phyloP scores from a whole-genome alignment of 2,888 invertebrate genomes.

The Acrobasis consociella region DNA sequence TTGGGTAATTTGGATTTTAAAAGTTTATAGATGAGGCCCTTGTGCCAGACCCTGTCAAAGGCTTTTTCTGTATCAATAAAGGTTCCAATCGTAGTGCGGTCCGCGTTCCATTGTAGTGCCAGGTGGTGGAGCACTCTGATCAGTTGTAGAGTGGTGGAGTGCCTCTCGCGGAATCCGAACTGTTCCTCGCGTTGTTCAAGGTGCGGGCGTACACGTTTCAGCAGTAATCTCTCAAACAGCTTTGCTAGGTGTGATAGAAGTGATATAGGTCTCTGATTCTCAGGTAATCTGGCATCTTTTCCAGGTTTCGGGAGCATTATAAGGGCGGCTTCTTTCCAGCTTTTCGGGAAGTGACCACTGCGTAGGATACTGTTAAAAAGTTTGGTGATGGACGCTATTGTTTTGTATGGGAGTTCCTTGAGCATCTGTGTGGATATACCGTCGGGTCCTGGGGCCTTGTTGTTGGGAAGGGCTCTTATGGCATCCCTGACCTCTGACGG shows the following conservation, averaged over 20 bases:
- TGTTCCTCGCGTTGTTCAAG: conserved; percentile 25
- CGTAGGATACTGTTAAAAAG: not conserved
- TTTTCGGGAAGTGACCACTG: not conserved
- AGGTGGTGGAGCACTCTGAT: conserved; percentile 36
- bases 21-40: conserved; percentile 39
- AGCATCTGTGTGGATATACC: not conserved
- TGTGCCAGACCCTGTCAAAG: conserved; percentile 45
- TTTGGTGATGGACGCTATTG: not conserved
- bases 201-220: not conserved
- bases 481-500: too few species aligned
- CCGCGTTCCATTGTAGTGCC: conserved; percentile 29
- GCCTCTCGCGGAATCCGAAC: conserved; percentile 34
- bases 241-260: conserved; percentile 13
- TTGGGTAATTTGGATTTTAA: conserved; percentile 2
- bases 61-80: conserved; percentile 43
- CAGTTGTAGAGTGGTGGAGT: conserved; percentile 34
- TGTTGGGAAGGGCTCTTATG: too few species aligned
- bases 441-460: too few species aligned
- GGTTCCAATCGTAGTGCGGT: conserved; percentile 30
- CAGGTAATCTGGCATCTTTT: too few species aligned
- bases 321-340: not conserved
- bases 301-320: not conserved
- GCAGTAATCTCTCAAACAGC: conserved; percentile 11
- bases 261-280: not conserved
- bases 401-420: not conserved